Evolutionary conservation across 2,113 vertebrate genomes (phyloP), one percentile per base, ranked within the genome.

Genomic region (Pygoscelis antarcticus): DNA sequence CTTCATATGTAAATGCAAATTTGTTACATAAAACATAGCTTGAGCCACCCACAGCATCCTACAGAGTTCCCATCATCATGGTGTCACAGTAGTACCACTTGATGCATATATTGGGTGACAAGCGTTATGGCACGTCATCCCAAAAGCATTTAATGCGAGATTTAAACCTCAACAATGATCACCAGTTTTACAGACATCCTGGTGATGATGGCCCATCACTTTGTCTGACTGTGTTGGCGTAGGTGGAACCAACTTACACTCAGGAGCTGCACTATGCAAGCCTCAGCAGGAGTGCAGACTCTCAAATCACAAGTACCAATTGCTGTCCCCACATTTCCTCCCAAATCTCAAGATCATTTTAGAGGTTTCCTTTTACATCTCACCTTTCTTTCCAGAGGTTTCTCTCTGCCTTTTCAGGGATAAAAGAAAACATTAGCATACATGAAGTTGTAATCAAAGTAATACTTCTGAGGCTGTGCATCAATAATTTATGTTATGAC

Each of bases 51-150:
- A 36, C 16, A 38, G 54, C 77, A 55, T 5, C 80, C 81, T 49
- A 11, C 18, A 47, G 81, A 49, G 71, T 1, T 21, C 58, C 58
- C 44, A n/a, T 0, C 34, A 8, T 0, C 0, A 0, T 1, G 30
- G 42, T 27, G 80, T 9, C 62, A 30, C 62, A 36, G 51, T 1
- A 36, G 36, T 23, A 20, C 11, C 64, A 30, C 21, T 44, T 0
- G 5, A 42, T 6, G 16, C 2, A 5, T 0, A 1, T 0, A 3
- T 0, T 8, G 32, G 40, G 64, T 51, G 68, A 52, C 77, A 60
- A 36, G 0, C 0, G 0, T 32, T 19, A 32, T 0, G 13, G 38
- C 42, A 19, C 0, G 0, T 19, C 40, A 54, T 2, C 93, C 78
- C 80, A 58, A 13, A 40, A 29, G 77, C 62, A 19, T 26, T 49